Evolutionary conservation across 2,888 invertebrate genomes (phyloP), one percentile per base, ranked within the genome.

Genomic region (Trachelus iudaicus): DNA sequence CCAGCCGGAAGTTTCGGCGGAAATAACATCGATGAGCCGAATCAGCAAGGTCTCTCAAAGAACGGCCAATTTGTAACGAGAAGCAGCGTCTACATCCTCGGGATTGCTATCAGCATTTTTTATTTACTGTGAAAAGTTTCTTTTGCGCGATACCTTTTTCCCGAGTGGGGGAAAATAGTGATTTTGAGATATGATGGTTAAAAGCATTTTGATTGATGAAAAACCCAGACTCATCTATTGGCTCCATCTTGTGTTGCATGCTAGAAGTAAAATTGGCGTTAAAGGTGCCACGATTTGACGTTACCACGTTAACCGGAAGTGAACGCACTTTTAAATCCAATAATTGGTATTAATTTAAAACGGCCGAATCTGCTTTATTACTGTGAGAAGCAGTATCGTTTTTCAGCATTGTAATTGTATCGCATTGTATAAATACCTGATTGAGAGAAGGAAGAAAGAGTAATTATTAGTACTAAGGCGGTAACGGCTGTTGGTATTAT

Each of bases 21-120:
- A 77, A 93, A 93, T 84, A 92, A 93, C 83, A 92, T 94, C 2
- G 94, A 94, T 80, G 93, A 93, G 85, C 94, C 94, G 0, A 94
- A 94, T 86, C 94, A 94, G 84, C 92, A 93, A 83, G 93, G 94
- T 0, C 87, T 93, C 35, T 89, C 90, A 31, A 91, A 90, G 78
- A 89, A 87, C 56, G 85, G 85, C 40, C 87, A 87, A 35, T 73
- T 76, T 23, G 73, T 77, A 71, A 77, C 83, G 71, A 80, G 76
- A 81, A 73, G 34, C n/a, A 69, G 33, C 33, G 15, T 34, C 33
- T 33, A 15, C 31, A 15, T 71, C 12, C 13, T 71, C 71, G 71
- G 12, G 31, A 71, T 71, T 23, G 71, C 23, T 9, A 56, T 56
- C 9, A 56, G 56, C 9, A 56, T 23, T 56, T 56, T 56, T 56